A percentile compares a stretch with the other conserved stretches of the same genome.
Evolutionary conservation across 2,113 vertebrate genomes (phyloP).

Genomic region (Stomatorhinus ivindoensis): DNA sequence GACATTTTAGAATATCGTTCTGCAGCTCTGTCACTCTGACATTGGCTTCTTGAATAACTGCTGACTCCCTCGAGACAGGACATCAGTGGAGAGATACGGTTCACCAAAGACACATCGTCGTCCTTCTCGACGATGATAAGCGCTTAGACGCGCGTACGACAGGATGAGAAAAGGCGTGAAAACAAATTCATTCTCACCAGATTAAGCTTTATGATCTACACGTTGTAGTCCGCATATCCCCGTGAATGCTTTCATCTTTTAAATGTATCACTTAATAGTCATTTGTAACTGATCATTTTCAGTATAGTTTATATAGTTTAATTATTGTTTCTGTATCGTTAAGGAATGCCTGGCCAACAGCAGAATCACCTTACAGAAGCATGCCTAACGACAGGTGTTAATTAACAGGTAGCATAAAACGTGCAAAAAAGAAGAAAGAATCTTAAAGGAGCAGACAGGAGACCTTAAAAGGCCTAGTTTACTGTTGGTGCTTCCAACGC

Average conservation of each 20-base stretch:
- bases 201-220: not conserved
- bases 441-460: not conserved
- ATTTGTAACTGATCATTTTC: not conserved
- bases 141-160: not conserved
- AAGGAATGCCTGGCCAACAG: not conserved
- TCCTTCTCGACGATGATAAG: not conserved
- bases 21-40: not conserved
- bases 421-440: not conserved
- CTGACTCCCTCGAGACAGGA: not conserved
- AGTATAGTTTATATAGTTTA: not conserved
- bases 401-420: not conserved
- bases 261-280: not conserved
- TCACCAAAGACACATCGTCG: not conserved
- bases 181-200: not conserved
- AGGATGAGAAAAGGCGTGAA: not conserved
- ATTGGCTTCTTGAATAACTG: not conserved
- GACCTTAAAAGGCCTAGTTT: not conserved
- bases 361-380: not conserved
- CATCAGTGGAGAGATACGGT: not conserved
- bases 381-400: not conserved
- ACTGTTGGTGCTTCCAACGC: not conserved
- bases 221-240: not conserved
- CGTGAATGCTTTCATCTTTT: not conserved
- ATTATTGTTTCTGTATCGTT: not conserved
- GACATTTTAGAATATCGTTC: not conserved